A percentile compares a stretch with the other conserved stretches of the same genome.
Conservation (phyloP, 2,113 vertebrate genomes). For the Dipodomys spectabilis region DNA sequence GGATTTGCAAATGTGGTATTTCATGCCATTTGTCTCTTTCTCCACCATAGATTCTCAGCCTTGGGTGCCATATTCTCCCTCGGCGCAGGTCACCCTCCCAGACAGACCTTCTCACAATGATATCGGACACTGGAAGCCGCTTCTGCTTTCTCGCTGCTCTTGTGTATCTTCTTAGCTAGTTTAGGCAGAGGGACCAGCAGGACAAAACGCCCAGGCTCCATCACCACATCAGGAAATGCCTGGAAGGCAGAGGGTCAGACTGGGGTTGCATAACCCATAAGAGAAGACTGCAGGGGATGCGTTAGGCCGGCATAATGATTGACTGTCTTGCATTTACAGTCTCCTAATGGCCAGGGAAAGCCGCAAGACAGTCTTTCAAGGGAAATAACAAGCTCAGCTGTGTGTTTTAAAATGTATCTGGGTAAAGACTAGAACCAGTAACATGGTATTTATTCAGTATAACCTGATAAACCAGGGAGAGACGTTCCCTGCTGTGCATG, state of each 20-base stretch:
- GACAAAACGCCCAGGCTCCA: not conserved
- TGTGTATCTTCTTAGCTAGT: not conserved
- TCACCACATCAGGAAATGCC: not conserved
- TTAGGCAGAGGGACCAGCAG: not conserved
- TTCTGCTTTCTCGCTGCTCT: not conserved
- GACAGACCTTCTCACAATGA: not conserved
- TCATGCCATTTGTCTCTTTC: not conserved
- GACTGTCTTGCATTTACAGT: not conserved
- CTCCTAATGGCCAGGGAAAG: not conserved
- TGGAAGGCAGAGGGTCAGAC: not conserved
- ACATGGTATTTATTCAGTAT: too few species aligned
- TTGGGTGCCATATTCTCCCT: rapidly evolving
- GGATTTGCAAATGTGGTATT: not conserved
- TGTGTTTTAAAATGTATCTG: not conserved
- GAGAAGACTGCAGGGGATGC: not conserved
- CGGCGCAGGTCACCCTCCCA: not conserved
- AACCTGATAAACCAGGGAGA: too few species aligned
- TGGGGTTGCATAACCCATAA: not conserved
- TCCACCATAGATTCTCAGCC: too few species aligned
- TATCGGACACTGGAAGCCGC: not conserved
- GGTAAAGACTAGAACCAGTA: not conserved
- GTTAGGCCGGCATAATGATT: not conserved
- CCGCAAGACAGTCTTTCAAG: not conserved
- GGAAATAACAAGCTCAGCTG: not conserved
- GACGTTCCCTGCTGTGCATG: too few species aligned